phyloP scores from a whole-genome alignment of 2,113 vertebrate genomes.

The Brachionichthys hirsutus region DNA sequence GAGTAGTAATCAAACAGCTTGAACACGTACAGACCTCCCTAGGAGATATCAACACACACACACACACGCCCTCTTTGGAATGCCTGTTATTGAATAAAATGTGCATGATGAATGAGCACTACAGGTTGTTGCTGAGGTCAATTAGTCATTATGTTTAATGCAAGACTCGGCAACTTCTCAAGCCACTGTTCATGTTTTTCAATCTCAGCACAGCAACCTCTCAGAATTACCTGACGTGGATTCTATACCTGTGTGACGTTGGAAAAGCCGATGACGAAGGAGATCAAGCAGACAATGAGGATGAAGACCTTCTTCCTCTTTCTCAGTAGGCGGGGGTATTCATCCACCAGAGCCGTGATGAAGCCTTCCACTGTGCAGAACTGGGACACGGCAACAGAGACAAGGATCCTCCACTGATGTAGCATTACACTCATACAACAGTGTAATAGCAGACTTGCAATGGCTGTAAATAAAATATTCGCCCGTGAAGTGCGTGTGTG shows the following conservation, averaged over 20 bases:
- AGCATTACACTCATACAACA: background rate
- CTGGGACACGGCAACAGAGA: conserved; percentile 57
- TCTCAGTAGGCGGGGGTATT: conserved; percentile 83
- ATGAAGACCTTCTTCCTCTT: conserved; percentile 90
- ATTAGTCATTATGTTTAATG: conserved; percentile 39
- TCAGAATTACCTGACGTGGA: too few relatives aligned
- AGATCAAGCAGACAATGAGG: conserved; percentile 83
- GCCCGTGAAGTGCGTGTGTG: background rate
- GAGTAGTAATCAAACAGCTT: conserved; percentile 95
- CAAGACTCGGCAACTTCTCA: too few relatives aligned
- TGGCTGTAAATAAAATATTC: background rate
- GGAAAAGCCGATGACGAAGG: conserved; percentile 88
- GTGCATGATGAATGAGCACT: conserved; percentile 27
- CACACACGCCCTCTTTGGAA: conserved; percentile 29
- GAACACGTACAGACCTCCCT: conserved; percentile 91
- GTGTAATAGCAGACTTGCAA: background rate
- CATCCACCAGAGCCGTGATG: conserved; percentile 88
- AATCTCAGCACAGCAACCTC: too few relatives aligned
- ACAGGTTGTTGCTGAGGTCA: conserved; percentile 23
- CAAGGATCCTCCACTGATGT: background rate
- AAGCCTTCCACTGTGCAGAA: conserved; percentile 94
- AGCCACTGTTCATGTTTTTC: too few relatives aligned
- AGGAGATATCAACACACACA: conserved; percentile 52
- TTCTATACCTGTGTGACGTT: conserved; percentile 85
- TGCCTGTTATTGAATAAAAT: background rate